phyloP scores from a whole-genome alignment of 1,140 invertebrate species.

The Drosophila sproati region DNA sequence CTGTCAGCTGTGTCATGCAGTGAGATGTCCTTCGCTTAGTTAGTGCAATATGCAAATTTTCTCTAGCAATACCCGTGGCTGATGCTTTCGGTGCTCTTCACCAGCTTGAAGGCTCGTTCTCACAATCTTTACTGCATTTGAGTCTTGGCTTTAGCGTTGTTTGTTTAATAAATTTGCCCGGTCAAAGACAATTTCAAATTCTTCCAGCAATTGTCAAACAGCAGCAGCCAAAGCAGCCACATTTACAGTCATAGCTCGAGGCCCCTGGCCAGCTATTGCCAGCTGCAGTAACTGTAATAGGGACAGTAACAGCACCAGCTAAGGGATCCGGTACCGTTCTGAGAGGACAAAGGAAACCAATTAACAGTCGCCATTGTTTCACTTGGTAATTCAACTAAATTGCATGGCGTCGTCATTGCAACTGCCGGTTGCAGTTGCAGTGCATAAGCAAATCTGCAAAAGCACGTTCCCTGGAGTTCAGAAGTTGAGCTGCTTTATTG shows the following conservation, averaged over 20 bases:
- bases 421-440: slow-evolving; percentile 56
- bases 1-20: slow-evolving; percentile 48
- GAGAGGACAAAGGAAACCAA: slow-evolving; percentile 79
- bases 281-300: slow-evolving; percentile 31
- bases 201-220: slow-evolving; percentile 81
- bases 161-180: slow-evolving; percentile 79
- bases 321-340: slow-evolving; percentile 21
- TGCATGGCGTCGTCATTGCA: slow-evolving; percentile 64
- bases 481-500: slow-evolving; percentile 67
- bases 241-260: slow-evolving; percentile 36
- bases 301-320: slow-evolving; percentile 15
- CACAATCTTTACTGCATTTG: slow-evolving; percentile 38
- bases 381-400: slow-evolving; percentile 83
- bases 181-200: slow-evolving; percentile 81
- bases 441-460: slow-evolving; percentile 47
- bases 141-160: slow-evolving; percentile 53
- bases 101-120: slow-evolving; percentile 54
- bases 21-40: slow-evolving; percentile 65
- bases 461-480: slow-evolving; percentile 38
- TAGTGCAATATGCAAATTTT: slow-evolving; percentile 76
- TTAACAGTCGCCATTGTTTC: slow-evolving; percentile 82
- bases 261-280: slow-evolving; percentile 36
- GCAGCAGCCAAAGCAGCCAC: slow-evolving; percentile 47
- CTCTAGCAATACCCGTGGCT: slow-evolving; percentile 11
- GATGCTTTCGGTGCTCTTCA: slow-evolving; percentile 45